Evolutionary conservation across 2,797 vertebrate genomes (phyloP), one percentile per base, ranked within the genome.

Genomic region (Semotilus atromaculatus): DNA sequence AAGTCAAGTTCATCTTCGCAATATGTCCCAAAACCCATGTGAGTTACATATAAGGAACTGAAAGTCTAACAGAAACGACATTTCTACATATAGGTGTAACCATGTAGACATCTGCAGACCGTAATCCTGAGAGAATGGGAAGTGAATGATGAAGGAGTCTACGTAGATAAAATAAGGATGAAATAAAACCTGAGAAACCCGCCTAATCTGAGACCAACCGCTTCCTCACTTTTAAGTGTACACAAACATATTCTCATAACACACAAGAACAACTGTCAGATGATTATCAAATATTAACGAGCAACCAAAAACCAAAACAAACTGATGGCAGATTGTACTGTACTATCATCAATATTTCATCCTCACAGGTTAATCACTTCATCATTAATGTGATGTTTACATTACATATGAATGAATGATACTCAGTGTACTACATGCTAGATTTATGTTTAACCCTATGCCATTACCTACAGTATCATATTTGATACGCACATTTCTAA

Each of bases 11-110:
- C 21, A 53, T 36, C 19, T 16, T 48, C 45, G 10, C 73, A 55
- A 55, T 5, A 31, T 5, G 34, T 48, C 2, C 73, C 21, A 75
- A 53, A 80, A 18, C 31, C 21, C 7, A 38, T 3, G 7, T 0
- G 64, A 23, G n/a, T 43, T 10, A 19, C 34, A 71, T 53, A 68
- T 16, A 71, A 70, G 48, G 79, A 81, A 81, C 34, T 81, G 79
- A 81, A 81, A 55, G 79, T 55, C 5, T 38, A 16, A 68, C 45
- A 66, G 43, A 48, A 68, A 51, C 21, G 0, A 29, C 36, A 14
- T 78, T 78, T 62, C 36, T 29, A 29, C 36, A 78, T 29, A 58
- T 26, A 60, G 23, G 53, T 43, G 16, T 43, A 31, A 19, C 26
- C 7, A 23, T 31, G 58, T 10, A 75, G 51, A 11, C 11, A n/a